Evolutionary conservation across 1,140 invertebrate genomes (phyloP).

Genomic region (Leptinotarsa lineolata): DNA sequence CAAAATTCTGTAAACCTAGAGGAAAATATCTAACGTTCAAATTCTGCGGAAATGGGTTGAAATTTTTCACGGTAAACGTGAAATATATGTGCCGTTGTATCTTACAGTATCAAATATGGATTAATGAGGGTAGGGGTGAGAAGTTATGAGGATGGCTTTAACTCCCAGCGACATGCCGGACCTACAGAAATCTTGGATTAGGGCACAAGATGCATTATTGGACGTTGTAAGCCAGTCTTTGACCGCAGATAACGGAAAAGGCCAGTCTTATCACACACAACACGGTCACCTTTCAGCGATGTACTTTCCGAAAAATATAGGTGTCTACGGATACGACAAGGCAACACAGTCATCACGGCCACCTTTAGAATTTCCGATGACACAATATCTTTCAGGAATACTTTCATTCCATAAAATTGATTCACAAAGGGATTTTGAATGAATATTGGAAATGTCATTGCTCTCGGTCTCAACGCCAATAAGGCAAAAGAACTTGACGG

Average conservation of each 20-base stretch:
- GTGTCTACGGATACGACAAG: background rate
- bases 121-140: constrained; percentile 39
- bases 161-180: constrained; percentile 40
- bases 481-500: too few species aligned
- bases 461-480: too few species aligned
- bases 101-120: constrained; percentile 45
- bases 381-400: too few species aligned
- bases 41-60: background rate
- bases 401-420: too few species aligned
- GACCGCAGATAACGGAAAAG: constrained; percentile 44
- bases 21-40: too few species aligned
- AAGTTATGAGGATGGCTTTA: constrained; percentile 43
- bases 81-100: constrained; percentile 38
- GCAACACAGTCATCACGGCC: too few species aligned
- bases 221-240: constrained; percentile 49
- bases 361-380: too few species aligned
- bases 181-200: constrained; percentile 42
- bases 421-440: too few species aligned
- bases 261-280: constrained; percentile 34
- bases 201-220: constrained; percentile 48
- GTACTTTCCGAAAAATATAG: background rate
- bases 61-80: constrained; percentile 34
- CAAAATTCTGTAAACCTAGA: too few species aligned
- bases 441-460: too few species aligned
- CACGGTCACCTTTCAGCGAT: constrained; percentile 31